Evolutionary conservation across 1,140 invertebrate species (phyloP), one percentile per base, ranked within the genome.

Genomic region (Drosophila bifasciata): DNA sequence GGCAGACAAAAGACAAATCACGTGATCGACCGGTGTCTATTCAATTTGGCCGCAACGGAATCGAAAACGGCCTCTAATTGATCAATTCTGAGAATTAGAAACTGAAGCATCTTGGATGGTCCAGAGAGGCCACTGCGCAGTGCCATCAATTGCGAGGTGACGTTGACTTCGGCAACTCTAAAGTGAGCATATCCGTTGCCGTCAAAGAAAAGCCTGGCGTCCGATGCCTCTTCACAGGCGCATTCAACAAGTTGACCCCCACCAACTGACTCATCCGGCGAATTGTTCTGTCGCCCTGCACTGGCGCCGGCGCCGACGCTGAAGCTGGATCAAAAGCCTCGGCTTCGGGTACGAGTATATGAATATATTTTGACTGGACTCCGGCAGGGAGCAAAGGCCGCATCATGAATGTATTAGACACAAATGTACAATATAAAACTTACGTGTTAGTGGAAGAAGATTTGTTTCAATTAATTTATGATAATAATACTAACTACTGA

Each of bases 21-120:
- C 76, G 73, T 86, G 80, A 73, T 61, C 81, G 56, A 56, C 8
- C 46, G 48, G 46, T 46, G 50, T 71, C 16, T 19, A 28, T 17
- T 32, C 17, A 36, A 69, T 58, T 44, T 50, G 44, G 32, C 1
- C 11, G 32, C 32, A 36, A 36, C 11, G 32, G 11, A 36, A 36
- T 36, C 32, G 32, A 36, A 70, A 59, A 36, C 23, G 49, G 45
- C 68, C 44, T 74, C 58, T 52, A 83, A 83, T 89, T 81, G 68
- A 88, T 88, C 83, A 86, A 86, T 86, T 86, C 78, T 11, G 58
- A 66, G 83, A 86, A 88, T 86, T 86, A 88, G 78, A 88, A 86
- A 86, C 83, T 86, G 83, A 86, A 86, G 77, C 63, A 45, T 58
- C 51, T 43, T 28, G 51, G 11, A 23, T 23, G 21, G 17, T 19